These are phyloP conservation scores for Dipus sagitta DNA, from an alignment of 2,797 vertebrate species.

Conservation along the genomic window DNA sequence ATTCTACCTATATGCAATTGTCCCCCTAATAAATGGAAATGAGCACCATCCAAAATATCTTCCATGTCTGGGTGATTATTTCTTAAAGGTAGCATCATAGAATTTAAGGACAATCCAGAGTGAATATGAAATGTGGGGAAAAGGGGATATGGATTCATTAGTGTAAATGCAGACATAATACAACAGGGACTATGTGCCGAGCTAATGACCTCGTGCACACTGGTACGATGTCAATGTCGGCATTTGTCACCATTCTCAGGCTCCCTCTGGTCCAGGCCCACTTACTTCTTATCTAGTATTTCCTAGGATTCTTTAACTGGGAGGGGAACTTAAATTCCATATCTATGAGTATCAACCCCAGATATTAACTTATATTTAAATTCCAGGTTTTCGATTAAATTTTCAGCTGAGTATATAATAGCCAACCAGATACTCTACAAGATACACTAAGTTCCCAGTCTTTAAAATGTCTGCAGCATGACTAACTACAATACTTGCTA, in stretches of 20 bases:
- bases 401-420: not conserved
- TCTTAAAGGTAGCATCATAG: conserved; percentile 20
- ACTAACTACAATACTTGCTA: not conserved
- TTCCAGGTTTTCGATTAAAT: not conserved
- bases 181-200: not conserved
- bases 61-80: not conserved
- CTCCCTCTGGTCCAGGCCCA: not conserved
- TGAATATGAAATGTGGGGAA: not conserved
- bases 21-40: not conserved
- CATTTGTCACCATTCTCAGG: not conserved
- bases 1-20: not conserved
- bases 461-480: not conserved
- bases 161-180: not conserved
- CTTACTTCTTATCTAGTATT: not conserved
- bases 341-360: not conserved
- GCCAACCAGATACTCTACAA: not conserved
- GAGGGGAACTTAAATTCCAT: not conserved
- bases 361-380: not conserved
- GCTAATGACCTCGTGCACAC: not conserved
- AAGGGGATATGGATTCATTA: not conserved
- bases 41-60: not conserved
- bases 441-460: not conserved
- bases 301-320: not conserved
- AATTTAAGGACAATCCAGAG: not conserved
- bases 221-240: not conserved